These are phyloP conservation scores for Xiphophorus hellerii DNA, from an alignment of 2,113 vertebrate species.

Conservation along the genomic window DNA sequence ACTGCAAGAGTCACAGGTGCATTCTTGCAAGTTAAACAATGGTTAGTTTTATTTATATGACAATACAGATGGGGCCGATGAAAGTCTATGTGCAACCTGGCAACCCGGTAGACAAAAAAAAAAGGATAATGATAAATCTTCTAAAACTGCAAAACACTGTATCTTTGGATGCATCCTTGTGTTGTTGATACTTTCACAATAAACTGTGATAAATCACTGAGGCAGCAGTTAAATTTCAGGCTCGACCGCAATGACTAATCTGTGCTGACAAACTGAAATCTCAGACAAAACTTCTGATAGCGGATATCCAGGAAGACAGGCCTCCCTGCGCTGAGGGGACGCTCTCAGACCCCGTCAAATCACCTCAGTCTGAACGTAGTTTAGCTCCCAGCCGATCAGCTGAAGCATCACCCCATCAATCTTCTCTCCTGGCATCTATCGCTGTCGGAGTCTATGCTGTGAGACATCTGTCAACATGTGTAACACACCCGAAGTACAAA, in stretches of 20 bases:
- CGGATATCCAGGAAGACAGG: conserved; percentile 26
- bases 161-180: not conserved
- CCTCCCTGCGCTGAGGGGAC: conserved; percentile 33
- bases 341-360: conserved; percentile 41
- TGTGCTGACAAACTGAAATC: conserved; percentile 53
- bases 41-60: not conserved
- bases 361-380: conserved; percentile 59
- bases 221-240: conserved; percentile 37
- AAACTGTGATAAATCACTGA: conserved; percentile 14
- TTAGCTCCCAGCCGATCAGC: conserved; percentile 54
- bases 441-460: conserved; percentile 57
- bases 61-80: not conserved
- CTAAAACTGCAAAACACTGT: conserved; percentile 3
- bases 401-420: conserved; percentile 63
- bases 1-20: not conserved
- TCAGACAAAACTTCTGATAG: conserved; percentile 29
- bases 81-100: not conserved
- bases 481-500: conserved; percentile 66
- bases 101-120: not conserved
- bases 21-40: not conserved
- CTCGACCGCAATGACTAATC: conserved; percentile 46
- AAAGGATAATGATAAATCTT: not conserved
- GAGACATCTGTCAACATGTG: conserved; percentile 77
- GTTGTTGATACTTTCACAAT: conserved; percentile 7
- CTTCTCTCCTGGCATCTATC: conserved; percentile 58